Conservation (phyloP, 2,113 vertebrate species). For the Pygoscelis antarcticus region DNA sequence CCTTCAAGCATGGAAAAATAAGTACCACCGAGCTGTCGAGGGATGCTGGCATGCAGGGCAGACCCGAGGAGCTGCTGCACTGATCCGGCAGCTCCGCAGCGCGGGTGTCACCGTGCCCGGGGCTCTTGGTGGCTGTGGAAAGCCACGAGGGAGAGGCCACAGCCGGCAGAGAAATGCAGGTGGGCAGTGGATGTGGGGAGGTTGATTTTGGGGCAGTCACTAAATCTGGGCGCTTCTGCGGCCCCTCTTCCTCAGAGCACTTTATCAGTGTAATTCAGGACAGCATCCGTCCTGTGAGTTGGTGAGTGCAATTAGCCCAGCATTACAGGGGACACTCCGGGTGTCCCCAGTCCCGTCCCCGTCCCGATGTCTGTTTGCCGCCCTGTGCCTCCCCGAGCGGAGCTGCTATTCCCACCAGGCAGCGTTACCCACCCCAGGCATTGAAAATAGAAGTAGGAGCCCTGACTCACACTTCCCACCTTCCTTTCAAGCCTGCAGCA, state of each 20-base stretch:
- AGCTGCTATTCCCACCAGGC: neutral
- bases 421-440: neutral
- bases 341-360: neutral
- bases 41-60: neutral
- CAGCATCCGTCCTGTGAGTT: rapidly evolving
- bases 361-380: neutral
- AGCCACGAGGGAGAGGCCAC: neutral
- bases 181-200: neutral
- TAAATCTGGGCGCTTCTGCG: rapidly evolving
- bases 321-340: neutral
- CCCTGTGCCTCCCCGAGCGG: rapidly evolving
- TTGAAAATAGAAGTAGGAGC: constrained; percentile 27
- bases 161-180: neutral
- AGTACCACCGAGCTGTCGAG: rapidly evolving
- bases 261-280: neutral
- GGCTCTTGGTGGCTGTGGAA: neutral
- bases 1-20: neutral
- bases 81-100: rapidly evolving
- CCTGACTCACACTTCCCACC: neutral
- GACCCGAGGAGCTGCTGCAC: neutral
- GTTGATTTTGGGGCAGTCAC: neutral
- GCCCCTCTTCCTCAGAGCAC: neutral
- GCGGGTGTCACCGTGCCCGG: rapidly evolving
- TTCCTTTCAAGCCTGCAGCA: neutral
- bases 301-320: rapidly evolving